These are phyloP conservation scores for Augochlora pura DNA, from an alignment of 1,140 invertebrate genomes.

Conservation along the genomic window DNA sequence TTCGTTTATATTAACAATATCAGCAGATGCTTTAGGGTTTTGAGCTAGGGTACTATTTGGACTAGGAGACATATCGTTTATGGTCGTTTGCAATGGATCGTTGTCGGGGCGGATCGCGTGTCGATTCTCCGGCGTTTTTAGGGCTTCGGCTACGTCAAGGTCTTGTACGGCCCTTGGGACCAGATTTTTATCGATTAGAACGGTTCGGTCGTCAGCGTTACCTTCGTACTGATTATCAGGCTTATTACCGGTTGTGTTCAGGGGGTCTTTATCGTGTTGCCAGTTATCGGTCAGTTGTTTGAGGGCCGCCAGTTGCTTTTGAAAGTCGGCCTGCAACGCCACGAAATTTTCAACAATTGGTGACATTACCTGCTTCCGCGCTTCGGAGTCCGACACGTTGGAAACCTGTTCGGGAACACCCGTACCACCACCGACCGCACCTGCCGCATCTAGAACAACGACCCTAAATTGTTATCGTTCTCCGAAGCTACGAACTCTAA, in stretches of 20 bases:
- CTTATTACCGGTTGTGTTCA: constrained; percentile 62
- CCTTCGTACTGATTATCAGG: constrained; percentile 60
- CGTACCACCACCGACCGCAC: constrained; percentile 61
- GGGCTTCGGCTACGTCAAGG: constrained; percentile 40
- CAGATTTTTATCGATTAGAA: constrained; percentile 59
- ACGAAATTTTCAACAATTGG: constrained; percentile 70
- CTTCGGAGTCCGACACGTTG: constrained; percentile 71
- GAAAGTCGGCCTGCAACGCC: constrained; percentile 76
- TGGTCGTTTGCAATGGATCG: background rate
- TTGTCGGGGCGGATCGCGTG: constrained; percentile 23
- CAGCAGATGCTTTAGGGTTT: background rate
- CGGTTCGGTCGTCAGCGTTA: constrained; percentile 48
- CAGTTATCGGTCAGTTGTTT: constrained; percentile 72
- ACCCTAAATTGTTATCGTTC: background rate
- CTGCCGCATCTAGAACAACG: constrained; percentile 63
- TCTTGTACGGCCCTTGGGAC: constrained; percentile 50
- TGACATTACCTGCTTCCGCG: constrained; percentile 78
- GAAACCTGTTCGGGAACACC: constrained; percentile 60
- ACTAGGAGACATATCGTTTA: constrained; percentile 2
- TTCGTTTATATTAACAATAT: background rate
- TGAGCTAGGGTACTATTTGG: background rate
- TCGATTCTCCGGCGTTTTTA: constrained; percentile 38
- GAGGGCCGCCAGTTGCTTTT: constrained; percentile 71
- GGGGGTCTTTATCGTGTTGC: constrained; percentile 69
- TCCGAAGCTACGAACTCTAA: no score